Base-by-base conservation (phyloP, 2,888 invertebrate genomes). In the Idaea biselata region DNA sequence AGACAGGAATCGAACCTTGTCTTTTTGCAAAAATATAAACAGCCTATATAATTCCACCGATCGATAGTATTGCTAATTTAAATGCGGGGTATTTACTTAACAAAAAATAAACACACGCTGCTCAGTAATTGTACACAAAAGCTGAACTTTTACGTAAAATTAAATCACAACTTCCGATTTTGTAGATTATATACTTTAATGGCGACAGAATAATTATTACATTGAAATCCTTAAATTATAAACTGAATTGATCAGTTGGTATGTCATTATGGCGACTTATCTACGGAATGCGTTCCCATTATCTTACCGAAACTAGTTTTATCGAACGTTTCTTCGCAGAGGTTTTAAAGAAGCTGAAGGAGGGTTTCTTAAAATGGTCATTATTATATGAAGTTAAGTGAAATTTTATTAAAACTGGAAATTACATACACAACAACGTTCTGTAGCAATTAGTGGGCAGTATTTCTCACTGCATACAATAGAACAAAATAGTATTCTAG, bases 111-210 rank as follows among this genome's bases (percentile, higher is more conserved):
- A 56, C 56, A 18, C 17, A 18, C 14, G 18, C 56, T 56, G 56
- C 14, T 56, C 17, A 18, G 56, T 8, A 18, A 68, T 63, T 58
- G 70, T 62, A 44, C 31, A 61, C 71, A 70, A n/a, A 68, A 61
- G 60, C 16, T 8, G 2, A 56, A 17, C 11, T 7, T 17, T 56
- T 16, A 17, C 18, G 18, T n/a, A 5, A 31, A 32, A 16, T 54
- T 14, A 55, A 54, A 61, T 70, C 71, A 71, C 62, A 44, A 61
- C 70, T 70, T 71, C 62, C 63, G 68, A 69, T 72, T 62, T 73
- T 57, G 69, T 82, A 80, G 81, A 74, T 65, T 87, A 89, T 83
- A 86, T 84, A 85, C 79, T 90, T 90, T 90, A 90, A 84, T 91
- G 80, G 81, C 80, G 84, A 88, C 81, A 88, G 84, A 87, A 84